Evolutionary conservation across 2,113 vertebrate genomes (phyloP), one percentile per base, ranked within the genome.

Genomic region (Rhagologus leucostigma): DNA sequence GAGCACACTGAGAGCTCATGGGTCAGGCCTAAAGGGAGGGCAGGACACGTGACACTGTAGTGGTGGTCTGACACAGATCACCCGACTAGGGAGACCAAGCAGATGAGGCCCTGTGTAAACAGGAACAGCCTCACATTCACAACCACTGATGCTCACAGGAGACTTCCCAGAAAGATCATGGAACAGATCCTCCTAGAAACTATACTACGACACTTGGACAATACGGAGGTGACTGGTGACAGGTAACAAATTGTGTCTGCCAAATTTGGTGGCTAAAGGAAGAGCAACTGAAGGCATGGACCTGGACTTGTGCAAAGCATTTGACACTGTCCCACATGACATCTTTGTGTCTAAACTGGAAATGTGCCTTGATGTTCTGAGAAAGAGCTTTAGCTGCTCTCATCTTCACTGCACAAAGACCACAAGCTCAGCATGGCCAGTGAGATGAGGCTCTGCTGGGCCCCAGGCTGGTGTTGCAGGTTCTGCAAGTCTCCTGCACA

Each of bases 401-500:
- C 35, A 46, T 27, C 50, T n/a, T 65, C 46, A 65, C 16, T 73
- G 35, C 37, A 62, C 33, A 23, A 53, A 79, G 26, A 39, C 21
- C 17, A 41, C 4, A 18, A 60, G 35, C 3, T 46, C 47, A 63
- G 24, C 0, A 27, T 0, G 6, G 52, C 17, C 56, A 73, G 24
- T 3, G 6, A 67, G n/a, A 67, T 0, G 0, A 39, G 60, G 42
- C 22, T 83, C 35, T 70, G 42, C 42, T 18, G 16, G 60, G 32
- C 18, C 39, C n/a, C 37, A n/a, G 39, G 50, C 26, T 32, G 20
- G 53, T 30, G 21, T 62, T 32, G 27, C 64, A 74, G 42, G 53
- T 37, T 63, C 56, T 63, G 30, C 65, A 60, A 33, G 52, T 46
- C 42, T 65, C 79, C 65, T 32, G n/a, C 65, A 74, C 17, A 16